phyloP scores from a whole-genome alignment of 1,140 invertebrate species.

The Kradibia gibbosae region DNA sequence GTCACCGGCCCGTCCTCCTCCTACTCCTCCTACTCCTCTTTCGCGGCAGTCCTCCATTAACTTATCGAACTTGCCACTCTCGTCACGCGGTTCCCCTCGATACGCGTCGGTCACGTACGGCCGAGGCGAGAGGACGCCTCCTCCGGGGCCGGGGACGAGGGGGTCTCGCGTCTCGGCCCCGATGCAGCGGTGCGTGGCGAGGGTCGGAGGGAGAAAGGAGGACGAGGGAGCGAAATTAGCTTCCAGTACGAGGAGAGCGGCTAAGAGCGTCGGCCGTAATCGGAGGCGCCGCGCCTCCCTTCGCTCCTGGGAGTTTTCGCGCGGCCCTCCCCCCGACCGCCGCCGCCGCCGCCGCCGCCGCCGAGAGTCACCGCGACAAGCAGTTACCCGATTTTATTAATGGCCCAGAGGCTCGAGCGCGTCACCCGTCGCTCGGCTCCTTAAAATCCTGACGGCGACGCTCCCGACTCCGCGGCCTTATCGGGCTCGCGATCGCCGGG shows the following conservation, averaged over 20 bases:
- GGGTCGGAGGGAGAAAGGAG: constrained; percentile 1
- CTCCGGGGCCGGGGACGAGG: neutral
- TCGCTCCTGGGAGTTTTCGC: neutral
- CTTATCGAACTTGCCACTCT: constrained; percentile 41
- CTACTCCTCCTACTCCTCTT: neutral
- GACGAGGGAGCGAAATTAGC: neutral
- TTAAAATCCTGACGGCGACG: neutral
- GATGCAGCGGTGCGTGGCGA: neutral
- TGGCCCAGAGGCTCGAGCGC: neutral
- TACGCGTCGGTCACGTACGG: neutral
- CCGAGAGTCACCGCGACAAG: neutral
- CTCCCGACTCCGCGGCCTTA: too few relatives aligned
- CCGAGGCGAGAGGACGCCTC: neutral
- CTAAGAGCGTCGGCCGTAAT: constrained; percentile 9
- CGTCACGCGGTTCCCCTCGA: constrained; percentile 19
- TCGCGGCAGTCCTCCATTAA: constrained; percentile 29
- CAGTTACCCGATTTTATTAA: constrained; percentile 18
- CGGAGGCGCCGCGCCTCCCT: neutral
- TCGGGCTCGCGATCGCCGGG: too few relatives aligned
- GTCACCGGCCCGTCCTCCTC: neutral
- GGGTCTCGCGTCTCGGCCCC: neutral
- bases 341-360: neutral
- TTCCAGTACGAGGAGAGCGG: neutral
- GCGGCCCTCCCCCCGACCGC: neutral
- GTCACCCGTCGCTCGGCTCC: neutral